Base-by-base conservation (phyloP, 2,797 vertebrate genomes). In the Anisognathus igniventris region DNA sequence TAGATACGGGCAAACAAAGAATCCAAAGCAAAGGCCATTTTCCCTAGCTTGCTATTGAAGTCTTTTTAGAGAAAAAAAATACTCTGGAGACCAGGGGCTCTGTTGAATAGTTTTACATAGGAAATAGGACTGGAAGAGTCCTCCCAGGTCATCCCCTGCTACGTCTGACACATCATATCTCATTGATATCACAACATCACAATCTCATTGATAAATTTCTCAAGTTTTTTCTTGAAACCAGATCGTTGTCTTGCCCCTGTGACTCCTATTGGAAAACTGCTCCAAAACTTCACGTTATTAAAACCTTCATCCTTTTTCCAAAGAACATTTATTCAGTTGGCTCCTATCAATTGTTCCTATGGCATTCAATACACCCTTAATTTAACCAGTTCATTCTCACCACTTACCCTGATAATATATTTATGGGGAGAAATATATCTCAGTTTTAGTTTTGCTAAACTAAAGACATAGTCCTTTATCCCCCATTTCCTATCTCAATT, bases 21-120 rank as follows among this genome's bases (percentile, higher is more conserved):
- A 96, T 83, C 93, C 94, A 96, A 94, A 93, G 87, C 66, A 92
- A 95, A 91, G 80, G 82, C 88, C 94, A 88, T 94, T 95, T 96
- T 97, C 88, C 60, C 66, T 27, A 75, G 35, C 75, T 95, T 75
- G 42, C 83, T 91, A 90, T 88, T 93, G 88, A 96, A 92, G 93
- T 81, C 88, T 95, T 96, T 96, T 83, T 83, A 95, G 86, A 94
- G 73, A 80, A 84, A 88, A 85, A 96, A 95, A 92, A 84, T 79
- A 85, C 78, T 87, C 82, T 67, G 76, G 88, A 97, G 93, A 88
- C 90, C 66, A 74, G 75, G 54, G 64, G 66, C 42, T 90, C 68
- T 84, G 74, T 40, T 93, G 83, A 97, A 95, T 94, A 95, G 93
- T 96, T 97, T 95, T 95, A 95, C 89, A 95, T 96, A 92, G 48